These are phyloP conservation scores for Ispidina lecontei DNA, from an alignment of 2,797 vertebrate species.

Conservation along the genomic window DNA sequence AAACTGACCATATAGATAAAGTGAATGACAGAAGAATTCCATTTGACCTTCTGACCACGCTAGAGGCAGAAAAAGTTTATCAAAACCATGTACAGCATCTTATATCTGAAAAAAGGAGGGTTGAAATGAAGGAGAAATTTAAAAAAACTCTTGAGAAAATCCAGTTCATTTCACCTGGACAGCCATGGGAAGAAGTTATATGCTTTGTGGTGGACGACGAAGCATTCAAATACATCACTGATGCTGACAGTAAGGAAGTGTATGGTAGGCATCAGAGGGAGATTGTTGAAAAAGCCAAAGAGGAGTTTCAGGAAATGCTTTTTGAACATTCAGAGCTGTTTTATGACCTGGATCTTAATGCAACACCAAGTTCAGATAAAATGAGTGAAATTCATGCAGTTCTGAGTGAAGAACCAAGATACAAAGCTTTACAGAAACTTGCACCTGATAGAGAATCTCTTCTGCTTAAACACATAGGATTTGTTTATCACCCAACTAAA, in stretches of 20 bases:
- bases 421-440: conserved; percentile 97
- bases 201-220: conserved; percentile 98
- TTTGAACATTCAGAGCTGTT: conserved; percentile 98
- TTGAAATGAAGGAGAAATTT: conserved; percentile 98
- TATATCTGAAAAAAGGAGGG: conserved; percentile 91
- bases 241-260: conserved; percentile 94
- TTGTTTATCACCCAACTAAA: conserved; percentile 99
- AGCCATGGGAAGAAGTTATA: conserved; percentile 97
- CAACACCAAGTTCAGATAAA: conserved; percentile 97
- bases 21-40: conserved; percentile 94
- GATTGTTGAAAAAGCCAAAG: conserved; percentile 99
- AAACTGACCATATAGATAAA: conserved; percentile 96
- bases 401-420: conserved; percentile 96
- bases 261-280: conserved; percentile 96
- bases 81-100: conserved; percentile 95
- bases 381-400: conserved; percentile 98
- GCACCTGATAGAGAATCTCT: conserved; percentile 97
- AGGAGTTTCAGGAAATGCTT: conserved; percentile 99
- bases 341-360: conserved; percentile 98
- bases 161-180: conserved; percentile 94
- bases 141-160: conserved; percentile 98
- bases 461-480: conserved; percentile 98
- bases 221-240: conserved; percentile 96
- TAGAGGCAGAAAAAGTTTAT: conserved; percentile 93
- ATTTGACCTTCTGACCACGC: conserved; percentile 92